Base-by-base conservation (phyloP, 2,113 vertebrate genomes). In the Neodon shergylaensis region DNA sequence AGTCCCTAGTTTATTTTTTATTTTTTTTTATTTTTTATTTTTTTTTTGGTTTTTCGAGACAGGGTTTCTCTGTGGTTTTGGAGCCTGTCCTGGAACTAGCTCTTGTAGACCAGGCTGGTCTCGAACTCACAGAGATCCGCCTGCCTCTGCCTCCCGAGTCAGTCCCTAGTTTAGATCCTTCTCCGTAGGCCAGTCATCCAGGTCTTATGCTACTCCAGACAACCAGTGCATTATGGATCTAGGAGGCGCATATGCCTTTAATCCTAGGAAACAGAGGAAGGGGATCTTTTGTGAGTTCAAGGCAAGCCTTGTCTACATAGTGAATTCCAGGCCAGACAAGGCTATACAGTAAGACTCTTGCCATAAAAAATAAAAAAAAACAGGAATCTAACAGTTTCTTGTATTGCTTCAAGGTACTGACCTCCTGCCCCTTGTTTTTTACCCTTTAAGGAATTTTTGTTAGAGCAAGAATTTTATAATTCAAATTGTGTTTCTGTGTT, bases 391-490 rank as follows among this genome's bases (percentile, higher is more conserved):
- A 65, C 65, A 17, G 16, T 66, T 81, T 81, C 17, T 42, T 42
- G 17, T 66, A 36, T 68, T 47, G 47, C 7, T 85, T 85, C 31
- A 85, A 85, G 42, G 28, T 14, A 66, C 42, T 68, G 42, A 47
- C 83, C 8, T 1, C 28, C 17, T 1, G 0, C 19, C 54, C 54
- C 52, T 17, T 16, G 4, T 22, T 12, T 13, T 24, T n/a, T 97
- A 98, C 94, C 98, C 98, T 99, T 99, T 98, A 99, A 98, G 98
- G 98, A 99, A 99, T 98, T 99, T 99, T 99, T 99, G 99, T 99
- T 99, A 99, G 99, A 99, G 99, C 99, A 99, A 99, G 99, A 99
- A 99, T 99, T 99, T 99, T 98, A 99, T 99, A 98, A 99, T 99
- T 99, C 99, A 99, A 99, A 99, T 99, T 99, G 99, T 94, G 98